Base-by-base conservation (phyloP, 1,140 invertebrate species). In the Cyclina sinensis region DNA sequence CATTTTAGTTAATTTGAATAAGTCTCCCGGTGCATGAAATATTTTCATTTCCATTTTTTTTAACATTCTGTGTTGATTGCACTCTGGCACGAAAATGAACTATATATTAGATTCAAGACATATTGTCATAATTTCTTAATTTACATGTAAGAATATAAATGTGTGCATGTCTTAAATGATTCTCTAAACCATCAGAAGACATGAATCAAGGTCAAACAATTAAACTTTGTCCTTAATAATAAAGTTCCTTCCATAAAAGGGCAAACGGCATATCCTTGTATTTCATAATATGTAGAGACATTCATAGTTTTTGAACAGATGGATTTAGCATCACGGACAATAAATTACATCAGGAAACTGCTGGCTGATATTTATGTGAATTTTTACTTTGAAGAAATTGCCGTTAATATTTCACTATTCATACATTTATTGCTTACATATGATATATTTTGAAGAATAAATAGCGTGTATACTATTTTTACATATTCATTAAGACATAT, bases 261-360 rank as follows among this genome's bases (percentile, higher is more conserved):
- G 21, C 57, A 62, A 27, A 27, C 57, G 24, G 5, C n/a, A 62
- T 62, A 62, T 62, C 57, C 57, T 62, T 21, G 14, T 62, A 7
- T 62, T 62, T 62, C 9, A 62, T 62, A 62, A 62, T 27, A 27
- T 62, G 57, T 24, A 62, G 7, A 24, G 57, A 62, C 57, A 62
- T 62, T 62, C 57, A 62, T 62, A 46, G 35, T 21, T 43, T 74
- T 74, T 39, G 39, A 74, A 43, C 70, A 74, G 37, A 74, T 74
- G 70, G 70, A 43, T 46, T 74, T 27, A 35, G 24, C 70, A 48
- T 43, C 39, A 11, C 27, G 3, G 37, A 74, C 27, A 39, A 74
- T 74, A 74, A 74, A 74, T 74, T 46, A 46, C 39, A 74, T 74
- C 70, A 74, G 70, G 70, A 74, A 74, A 74, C 24, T 74, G 14